These are phyloP conservation scores for Euwallacea similis DNA, from an alignment of 1,140 invertebrate genomes.

Conservation along the genomic window DNA sequence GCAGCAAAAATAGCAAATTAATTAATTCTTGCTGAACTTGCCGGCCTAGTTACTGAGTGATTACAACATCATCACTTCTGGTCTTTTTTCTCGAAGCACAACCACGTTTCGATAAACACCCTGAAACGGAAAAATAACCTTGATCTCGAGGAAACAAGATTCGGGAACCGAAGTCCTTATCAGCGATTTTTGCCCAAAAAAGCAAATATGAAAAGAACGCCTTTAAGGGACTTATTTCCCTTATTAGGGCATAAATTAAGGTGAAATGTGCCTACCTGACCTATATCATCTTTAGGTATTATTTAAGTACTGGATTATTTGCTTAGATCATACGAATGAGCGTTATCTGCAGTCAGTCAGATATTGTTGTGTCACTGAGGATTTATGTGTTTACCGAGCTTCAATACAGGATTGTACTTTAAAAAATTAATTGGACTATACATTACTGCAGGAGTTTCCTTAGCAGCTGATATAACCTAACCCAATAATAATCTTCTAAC, in stretches of 20 bases:
- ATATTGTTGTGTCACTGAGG: conserved; percentile 13
- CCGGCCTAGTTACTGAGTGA: background rate
- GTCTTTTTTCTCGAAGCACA: background rate
- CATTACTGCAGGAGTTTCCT: background rate
- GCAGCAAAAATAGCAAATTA: conserved; percentile 2
- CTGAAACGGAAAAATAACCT: too few species aligned
- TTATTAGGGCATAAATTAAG: background rate
- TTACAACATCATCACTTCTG: background rate
- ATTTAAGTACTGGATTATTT: conserved; percentile 2
- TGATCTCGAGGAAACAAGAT: too few species aligned
- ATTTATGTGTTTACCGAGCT: conserved; percentile 3
- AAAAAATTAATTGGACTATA: background rate
- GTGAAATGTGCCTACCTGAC: conserved; percentile 18
- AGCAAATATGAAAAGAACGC: too few species aligned
- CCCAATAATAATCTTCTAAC: conserved; percentile 7
- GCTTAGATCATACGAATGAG: conserved; percentile 20
- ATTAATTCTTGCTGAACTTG: conserved; percentile 4
- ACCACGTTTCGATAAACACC: background rate
- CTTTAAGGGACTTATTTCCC: too few species aligned
- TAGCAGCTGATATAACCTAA: background rate
- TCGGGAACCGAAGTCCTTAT: too few species aligned
- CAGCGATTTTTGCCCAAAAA: too few species aligned
- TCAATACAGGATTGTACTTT: background rate
- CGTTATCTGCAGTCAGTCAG: conserved; percentile 10
- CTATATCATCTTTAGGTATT: conserved; percentile 12